Percentiles rank a stretch among this genome's conserved stretches.
Conservation (phyloP, 2,113 vertebrate species). For the Gadus macrocephalus region DNA sequence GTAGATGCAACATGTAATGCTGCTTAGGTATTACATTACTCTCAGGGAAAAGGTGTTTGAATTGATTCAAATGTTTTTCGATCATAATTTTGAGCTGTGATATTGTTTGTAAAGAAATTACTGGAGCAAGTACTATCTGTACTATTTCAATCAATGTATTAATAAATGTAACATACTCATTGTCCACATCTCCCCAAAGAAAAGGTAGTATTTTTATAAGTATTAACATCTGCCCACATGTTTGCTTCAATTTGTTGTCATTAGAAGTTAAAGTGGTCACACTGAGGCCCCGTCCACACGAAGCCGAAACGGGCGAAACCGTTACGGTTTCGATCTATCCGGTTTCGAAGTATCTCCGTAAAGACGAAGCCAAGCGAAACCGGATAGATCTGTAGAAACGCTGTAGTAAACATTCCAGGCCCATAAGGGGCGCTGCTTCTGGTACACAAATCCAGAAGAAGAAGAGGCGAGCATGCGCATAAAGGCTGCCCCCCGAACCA, state of each 20-base stretch:
- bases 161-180: constrained; percentile 7
- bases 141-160: constrained; percentile 17
- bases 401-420: too few relatives aligned
- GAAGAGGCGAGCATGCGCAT: too few relatives aligned
- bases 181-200: constrained; percentile 2
- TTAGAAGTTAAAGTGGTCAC: constrained; percentile 19
- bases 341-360: too few relatives aligned
- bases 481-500: too few relatives aligned
- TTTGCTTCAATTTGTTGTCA: constrained; percentile 28
- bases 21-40: constrained; percentile 32
- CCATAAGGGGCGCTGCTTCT: too few relatives aligned
- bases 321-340: too few relatives aligned
- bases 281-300: too few relatives aligned
- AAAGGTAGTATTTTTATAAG: constrained; percentile 21
- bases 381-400: too few relatives aligned
- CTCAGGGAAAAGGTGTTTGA: constrained; percentile 28
- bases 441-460: too few relatives aligned
- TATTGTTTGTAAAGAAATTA: constrained; percentile 27
- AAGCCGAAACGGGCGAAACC: too few relatives aligned
- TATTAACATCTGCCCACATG: constrained; percentile 18
- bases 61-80: constrained; percentile 12
- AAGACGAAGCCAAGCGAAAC: too few relatives aligned
- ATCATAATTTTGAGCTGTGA: constrained; percentile 13
- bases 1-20: constrained; percentile 33
- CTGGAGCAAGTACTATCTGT: constrained; percentile 30